Base-by-base conservation (phyloP, 2,888 invertebrate genomes). In the Mechanitis mazaeus region DNA sequence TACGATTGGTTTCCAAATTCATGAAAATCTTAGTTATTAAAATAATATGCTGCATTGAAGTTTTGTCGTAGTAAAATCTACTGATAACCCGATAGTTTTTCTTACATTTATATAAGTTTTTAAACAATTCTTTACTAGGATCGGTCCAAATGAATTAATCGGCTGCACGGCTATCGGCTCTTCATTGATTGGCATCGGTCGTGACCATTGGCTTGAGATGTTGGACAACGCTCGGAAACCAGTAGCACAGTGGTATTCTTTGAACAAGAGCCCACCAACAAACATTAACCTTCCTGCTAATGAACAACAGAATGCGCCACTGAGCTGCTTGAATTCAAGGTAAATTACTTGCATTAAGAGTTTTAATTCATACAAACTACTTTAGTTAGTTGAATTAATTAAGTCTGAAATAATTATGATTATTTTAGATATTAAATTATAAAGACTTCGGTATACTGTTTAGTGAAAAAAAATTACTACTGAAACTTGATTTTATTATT, bases 171-270 rank as follows among this genome's bases (percentile, higher is more conserved):
- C 94, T n/a, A 94, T 96, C 61, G 96, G 96, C 0, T 93, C 94
- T 0, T 92, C 92, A 62, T 93, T 94, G 74, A 93, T 94, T 61
- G 96, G 95, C 3, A 91, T 94, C 45, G 95, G 95, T 0, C 92
- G 94, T 55, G 95, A 96, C 78, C 96, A 96, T 75, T 96, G 96
- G 96, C 90, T 94, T 62, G 95, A 95, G 83, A 89, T 96, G 96
- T 78, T 96, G 77, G 95, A 95, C 80, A 95, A 94, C 83, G 94
- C 95, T 7, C 90, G 96, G 65, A 94, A 94, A 80, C 96, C 95
- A 0, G 94, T 96, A 7, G 95, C 96, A 1, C 96, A 96, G 77
- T 96, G 96, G 96, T 95, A 96, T 77, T 92, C 94, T 0, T 86
- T 96, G 58, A 91, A 93, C 78, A 95, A 95, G 83, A 92, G 93